These are phyloP conservation scores for Troglohyphantes excavatus DNA, from an alignment of 2,888 invertebrate species.

Conservation along the genomic window DNA sequence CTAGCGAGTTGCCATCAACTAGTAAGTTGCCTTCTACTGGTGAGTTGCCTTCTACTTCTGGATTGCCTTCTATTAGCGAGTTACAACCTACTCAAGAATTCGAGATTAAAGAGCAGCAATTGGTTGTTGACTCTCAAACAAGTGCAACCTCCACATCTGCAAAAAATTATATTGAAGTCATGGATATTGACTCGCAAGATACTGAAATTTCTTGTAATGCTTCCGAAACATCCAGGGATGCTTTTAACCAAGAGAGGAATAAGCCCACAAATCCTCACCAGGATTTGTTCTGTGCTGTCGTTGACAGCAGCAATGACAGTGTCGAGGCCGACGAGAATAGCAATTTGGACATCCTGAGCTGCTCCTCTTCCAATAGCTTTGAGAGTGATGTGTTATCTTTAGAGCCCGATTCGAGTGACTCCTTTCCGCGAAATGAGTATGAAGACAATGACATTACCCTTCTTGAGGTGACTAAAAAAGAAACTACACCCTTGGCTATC, in stretches of 20 bases:
- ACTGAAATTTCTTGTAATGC: background rate
- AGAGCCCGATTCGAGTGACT: background rate
- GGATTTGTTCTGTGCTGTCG: background rate
- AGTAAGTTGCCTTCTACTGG: too few relatives aligned
- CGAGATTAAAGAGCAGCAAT: background rate
- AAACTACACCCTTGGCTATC: conserved; percentile 54
- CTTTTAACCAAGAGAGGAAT: background rate
- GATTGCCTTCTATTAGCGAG: background rate
- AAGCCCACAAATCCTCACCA: background rate
- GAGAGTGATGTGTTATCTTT: background rate
- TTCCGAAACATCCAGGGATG: conserved; percentile 17
- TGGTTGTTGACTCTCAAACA: background rate
- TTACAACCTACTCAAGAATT: background rate
- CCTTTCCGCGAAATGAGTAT: background rate
- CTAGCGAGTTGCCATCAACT: too few relatives aligned
- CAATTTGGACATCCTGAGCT: conserved; percentile 39
- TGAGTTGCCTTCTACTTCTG: too few relatives aligned
- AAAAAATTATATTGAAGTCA: conserved; percentile 25
- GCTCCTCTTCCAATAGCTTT: conserved; percentile 10
- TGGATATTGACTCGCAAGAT: conserved; percentile 43
- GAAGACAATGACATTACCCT: conserved; percentile 63
- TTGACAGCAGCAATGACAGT: background rate
- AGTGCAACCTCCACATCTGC: background rate
- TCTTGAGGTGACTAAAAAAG: conserved; percentile 64
- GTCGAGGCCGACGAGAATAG: background rate